phyloP scores from a whole-genome alignment of 53 echinoderm and acorn worm genomes.

The Luidia sarsii region DNA sequence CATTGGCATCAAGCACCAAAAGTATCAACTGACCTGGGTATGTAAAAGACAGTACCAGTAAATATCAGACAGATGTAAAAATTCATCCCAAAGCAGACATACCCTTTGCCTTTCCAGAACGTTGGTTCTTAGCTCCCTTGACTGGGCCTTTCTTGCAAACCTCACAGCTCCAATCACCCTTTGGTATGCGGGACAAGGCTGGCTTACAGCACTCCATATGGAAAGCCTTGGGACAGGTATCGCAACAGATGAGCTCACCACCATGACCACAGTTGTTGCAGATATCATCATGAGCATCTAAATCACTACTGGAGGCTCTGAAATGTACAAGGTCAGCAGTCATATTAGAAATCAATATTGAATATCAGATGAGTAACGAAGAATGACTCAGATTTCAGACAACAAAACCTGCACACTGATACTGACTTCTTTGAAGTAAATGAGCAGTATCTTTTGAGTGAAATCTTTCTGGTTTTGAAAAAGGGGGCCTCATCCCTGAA shows the following conservation, averaged over 20 bases:
- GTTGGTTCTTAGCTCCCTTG: slow-evolving; percentile 24
- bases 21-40: background rate
- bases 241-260: slow-evolving; percentile 85
- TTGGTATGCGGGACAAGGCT: slow-evolving; percentile 63
- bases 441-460: too few species aligned
- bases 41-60: background rate
- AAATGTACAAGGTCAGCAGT: too few species aligned
- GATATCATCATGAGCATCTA: slow-evolving; percentile 73
- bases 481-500: too few species aligned
- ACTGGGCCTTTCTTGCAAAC: slow-evolving; percentile 44
- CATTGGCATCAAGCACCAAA: too few species aligned
- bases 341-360: too few species aligned
- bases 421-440: too few species aligned
- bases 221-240: slow-evolving; percentile 71
- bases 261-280: slow-evolving; percentile 78
- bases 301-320: slow-evolving; percentile 37
- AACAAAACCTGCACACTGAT: too few species aligned
- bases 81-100: background rate
- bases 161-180: slow-evolving; percentile 80
- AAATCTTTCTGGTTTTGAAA: too few species aligned
- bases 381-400: too few species aligned
- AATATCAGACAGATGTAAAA: background rate
- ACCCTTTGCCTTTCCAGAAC: slow-evolving; percentile 23
- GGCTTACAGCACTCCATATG: slow-evolving; percentile 85
- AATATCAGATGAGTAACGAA: too few species aligned